Evolutionary conservation across 1,140 invertebrate species (phyloP), one percentile per base, ranked within the genome.

Genomic region (Lucilia cuprina): DNA sequence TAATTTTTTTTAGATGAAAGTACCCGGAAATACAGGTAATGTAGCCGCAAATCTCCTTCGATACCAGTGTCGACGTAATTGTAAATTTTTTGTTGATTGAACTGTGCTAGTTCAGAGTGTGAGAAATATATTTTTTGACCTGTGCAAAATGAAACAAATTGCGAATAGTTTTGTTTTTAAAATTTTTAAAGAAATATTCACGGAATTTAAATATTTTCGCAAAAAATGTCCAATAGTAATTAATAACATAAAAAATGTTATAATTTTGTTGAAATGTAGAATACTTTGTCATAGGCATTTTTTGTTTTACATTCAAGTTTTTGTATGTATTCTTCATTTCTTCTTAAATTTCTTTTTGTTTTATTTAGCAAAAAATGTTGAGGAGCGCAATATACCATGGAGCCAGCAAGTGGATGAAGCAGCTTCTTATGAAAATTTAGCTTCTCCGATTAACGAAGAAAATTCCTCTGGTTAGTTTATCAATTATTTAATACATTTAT

Each of bases 401-500:
- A 91, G 89, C 84, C 89, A 91, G 87, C 89, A 91, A 89, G 89
- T 91, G 82, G 89, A 91, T 86, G 89, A 91, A 86, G 89, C 89
- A 50, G 89, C 88, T 5, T 89, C 88, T 5, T 90, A 89, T 85
- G 89, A 91, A 88, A 90, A 88, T 84, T 80, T 90, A 34, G 86
- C 88, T 86, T 89, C 88, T 85, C 89, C 89, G 85, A 86, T 85
- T 74, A 87, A 86, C 50, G 89, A 90, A 85, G 89, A 89, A 77
- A 87, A 85, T 84, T 87, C 75, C 17, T 41, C 86, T 84, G 88
- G 88, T 90, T 88, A 82, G 47, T 65, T 78, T 19, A 60, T 77
- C 84, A 25, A 19, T 41, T 41, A 78, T 83, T 25, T 19, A 84
- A 41, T 30, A 30, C 25, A 30, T 30, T 30, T 30, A 30, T 0